Evolutionary conservation across 2,113 vertebrate genomes (phyloP).

Genomic region (Otolemur garnettii): DNA sequence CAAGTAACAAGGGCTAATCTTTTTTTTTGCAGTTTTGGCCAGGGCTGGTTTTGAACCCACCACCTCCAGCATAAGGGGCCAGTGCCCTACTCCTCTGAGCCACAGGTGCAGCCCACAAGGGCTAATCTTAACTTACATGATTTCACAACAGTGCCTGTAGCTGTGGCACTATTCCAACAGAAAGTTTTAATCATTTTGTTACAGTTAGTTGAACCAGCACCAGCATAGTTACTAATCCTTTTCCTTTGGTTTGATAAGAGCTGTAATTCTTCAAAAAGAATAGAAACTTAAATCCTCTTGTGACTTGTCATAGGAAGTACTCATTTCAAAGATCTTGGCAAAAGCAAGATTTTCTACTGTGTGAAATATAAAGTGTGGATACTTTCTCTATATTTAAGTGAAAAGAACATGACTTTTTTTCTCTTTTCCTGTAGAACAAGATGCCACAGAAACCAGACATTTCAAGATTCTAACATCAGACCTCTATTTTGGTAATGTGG

Average conservation of each 20-base stretch:
- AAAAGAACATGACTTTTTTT: neutral
- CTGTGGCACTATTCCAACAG: neutral
- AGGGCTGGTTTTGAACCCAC: too few species aligned
- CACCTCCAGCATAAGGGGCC: too few species aligned
- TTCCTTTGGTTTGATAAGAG: constrained; percentile 55
- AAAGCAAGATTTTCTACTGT: neutral
- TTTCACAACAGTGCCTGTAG: neutral
- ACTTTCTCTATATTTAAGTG: constrained; percentile 14
- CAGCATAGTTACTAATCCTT: neutral
- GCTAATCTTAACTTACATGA: neutral
- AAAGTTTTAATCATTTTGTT: constrained; percentile 11
- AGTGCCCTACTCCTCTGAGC: too few species aligned
- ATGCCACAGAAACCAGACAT: neutral
- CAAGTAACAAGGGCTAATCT: neutral
- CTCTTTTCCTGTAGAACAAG: neutral
- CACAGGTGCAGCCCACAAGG: too few species aligned
- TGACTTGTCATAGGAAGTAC: constrained; percentile 29
- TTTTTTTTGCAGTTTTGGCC: too few species aligned
- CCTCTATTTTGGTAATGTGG: neutral
- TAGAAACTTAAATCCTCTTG: constrained; percentile 23
- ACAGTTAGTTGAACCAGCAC: neutral
- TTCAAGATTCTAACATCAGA: neutral
- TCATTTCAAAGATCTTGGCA: constrained; percentile 45
- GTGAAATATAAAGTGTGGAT: neutral
- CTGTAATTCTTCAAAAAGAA: constrained; percentile 38